These are phyloP conservation scores for Notothenia coriiceps DNA, from an alignment of 2,113 vertebrate species.

Conservation along the genomic window DNA sequence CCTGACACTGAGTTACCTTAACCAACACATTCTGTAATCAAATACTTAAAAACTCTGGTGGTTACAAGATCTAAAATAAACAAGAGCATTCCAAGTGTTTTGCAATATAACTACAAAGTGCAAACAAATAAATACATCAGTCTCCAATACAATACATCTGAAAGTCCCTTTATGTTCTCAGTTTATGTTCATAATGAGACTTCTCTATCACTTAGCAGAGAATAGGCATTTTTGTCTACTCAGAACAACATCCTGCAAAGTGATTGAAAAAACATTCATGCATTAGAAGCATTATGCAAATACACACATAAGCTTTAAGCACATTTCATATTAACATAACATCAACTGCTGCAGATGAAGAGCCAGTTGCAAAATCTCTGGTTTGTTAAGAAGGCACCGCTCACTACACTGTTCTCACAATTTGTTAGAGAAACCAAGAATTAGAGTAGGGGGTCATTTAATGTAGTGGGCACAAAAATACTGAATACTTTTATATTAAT, in stretches of 20 bases:
- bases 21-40: constrained; percentile 27
- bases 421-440: constrained; percentile 38
- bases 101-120: constrained; percentile 49
- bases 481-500: constrained; percentile 12
- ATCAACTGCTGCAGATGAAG: constrained; percentile 39
- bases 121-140: constrained; percentile 23
- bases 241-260: constrained; percentile 9
- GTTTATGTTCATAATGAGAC: constrained; percentile 27
- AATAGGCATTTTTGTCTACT: constrained; percentile 20
- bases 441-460: constrained; percentile 8
- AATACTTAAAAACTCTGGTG: constrained; percentile 38
- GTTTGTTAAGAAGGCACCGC: constrained; percentile 70
- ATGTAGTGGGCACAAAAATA: constrained; percentile 37
- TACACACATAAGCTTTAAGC: constrained; percentile 19
- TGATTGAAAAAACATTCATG: constrained; percentile 19
- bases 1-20: constrained; percentile 10
- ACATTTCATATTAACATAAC: constrained; percentile 43
- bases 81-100: constrained; percentile 38
- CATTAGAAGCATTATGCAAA: constrained; percentile 23
- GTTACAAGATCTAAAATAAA: constrained; percentile 36
- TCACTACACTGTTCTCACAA: constrained; percentile 36
- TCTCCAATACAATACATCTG: constrained; percentile 27
- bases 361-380: constrained; percentile 42
- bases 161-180: constrained; percentile 25
- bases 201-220: constrained; percentile 29